A percentile compares a stretch with the other conserved stretches of the same genome.
Conservation (phyloP, 2,797 vertebrate species). For the Heterohyrax brucei region DNA sequence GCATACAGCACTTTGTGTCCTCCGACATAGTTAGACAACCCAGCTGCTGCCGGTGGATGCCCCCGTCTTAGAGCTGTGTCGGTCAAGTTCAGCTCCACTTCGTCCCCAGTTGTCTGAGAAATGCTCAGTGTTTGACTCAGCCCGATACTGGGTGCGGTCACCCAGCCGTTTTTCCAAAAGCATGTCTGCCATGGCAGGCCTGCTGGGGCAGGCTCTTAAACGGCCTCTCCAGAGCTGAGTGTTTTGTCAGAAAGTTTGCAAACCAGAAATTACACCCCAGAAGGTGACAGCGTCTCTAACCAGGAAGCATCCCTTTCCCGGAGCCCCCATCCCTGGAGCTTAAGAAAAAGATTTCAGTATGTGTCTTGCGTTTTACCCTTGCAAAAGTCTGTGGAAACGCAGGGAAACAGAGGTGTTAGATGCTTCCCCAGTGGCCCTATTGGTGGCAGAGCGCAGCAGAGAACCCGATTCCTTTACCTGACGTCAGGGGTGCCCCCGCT, state of each 20-base stretch:
- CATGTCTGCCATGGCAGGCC: background rate
- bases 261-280: background rate
- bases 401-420: background rate
- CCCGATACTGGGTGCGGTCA: background rate
- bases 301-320: background rate
- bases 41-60: too few species aligned
- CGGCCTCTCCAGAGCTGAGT: background rate
- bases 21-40: too few species aligned
- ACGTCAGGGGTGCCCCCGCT: background rate
- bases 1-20: too few species aligned
- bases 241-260: background rate
- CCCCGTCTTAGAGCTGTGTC: background rate
- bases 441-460: background rate
- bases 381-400: background rate
- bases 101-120: rapidly evolving
- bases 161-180: background rate
- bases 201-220: background rate
- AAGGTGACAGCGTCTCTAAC: background rate
- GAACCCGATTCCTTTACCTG: background rate
- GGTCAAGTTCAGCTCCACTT: rapidly evolving
- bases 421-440: background rate
- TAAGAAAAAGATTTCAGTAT: background rate
- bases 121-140: background rate
- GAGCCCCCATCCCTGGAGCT: rapidly evolving
- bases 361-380: background rate